A percentile compares a stretch with the other conserved stretches of the same genome.
These are phyloP conservation scores for Phodopus roborovskii DNA, from an alignment of 2,113 vertebrate genomes.

Conservation along the genomic window DNA sequence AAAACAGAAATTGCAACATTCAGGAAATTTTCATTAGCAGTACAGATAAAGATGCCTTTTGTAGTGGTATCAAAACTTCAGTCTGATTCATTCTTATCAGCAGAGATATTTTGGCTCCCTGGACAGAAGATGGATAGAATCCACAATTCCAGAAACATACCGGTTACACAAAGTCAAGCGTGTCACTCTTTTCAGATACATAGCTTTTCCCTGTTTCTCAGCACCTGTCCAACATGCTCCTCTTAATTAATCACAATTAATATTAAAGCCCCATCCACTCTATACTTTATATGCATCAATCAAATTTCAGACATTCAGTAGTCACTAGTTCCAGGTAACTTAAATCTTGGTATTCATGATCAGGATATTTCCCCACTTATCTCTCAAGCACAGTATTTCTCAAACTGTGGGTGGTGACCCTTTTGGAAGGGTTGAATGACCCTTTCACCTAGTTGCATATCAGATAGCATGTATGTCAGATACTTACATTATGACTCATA, in stretches of 20 bases:
- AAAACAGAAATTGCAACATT: background rate
- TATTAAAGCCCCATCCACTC: background rate
- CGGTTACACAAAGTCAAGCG: background rate
- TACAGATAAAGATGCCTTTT: background rate
- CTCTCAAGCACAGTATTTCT: background rate
- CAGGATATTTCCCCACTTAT: background rate
- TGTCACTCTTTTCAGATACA: background rate
- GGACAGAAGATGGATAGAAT: accelerated
- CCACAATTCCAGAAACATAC: background rate
- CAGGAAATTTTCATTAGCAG: background rate
- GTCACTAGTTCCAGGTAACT: background rate
- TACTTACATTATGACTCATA: too few species aligned
- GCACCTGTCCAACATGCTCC: background rate
- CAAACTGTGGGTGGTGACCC: background rate
- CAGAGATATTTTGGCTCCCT: accelerated
- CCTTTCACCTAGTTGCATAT: background rate
- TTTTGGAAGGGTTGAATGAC: too few species aligned
- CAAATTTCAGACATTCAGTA: constrained; percentile 25
- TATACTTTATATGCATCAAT: background rate
- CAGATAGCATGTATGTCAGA: background rate
- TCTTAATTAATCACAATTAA: constrained; percentile 31
- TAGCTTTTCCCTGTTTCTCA: background rate
- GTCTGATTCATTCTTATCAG: background rate
- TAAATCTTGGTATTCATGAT: background rate
- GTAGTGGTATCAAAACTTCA: background rate